Evolutionary conservation across 2,888 invertebrate species (phyloP).

Genomic region (Nudaria mundana): DNA sequence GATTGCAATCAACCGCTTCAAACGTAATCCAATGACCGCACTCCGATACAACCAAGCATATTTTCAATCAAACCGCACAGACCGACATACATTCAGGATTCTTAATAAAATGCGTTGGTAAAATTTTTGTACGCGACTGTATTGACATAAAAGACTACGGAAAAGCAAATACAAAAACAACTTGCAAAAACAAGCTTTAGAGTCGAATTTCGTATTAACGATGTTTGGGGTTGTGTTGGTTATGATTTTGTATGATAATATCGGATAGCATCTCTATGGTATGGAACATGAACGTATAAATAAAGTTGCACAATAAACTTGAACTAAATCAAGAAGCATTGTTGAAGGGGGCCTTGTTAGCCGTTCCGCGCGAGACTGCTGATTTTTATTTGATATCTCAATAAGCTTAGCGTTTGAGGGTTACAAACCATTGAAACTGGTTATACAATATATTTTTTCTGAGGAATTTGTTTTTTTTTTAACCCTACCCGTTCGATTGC

Average conservation of each 20-base stretch:
- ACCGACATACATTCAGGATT: constrained; percentile 62
- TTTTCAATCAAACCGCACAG: constrained; percentile 73
- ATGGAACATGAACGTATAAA: constrained; percentile 69
- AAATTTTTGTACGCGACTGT: constrained; percentile 39
- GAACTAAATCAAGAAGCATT: constrained; percentile 77
- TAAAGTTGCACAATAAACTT: constrained; percentile 77
- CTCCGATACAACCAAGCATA: constrained; percentile 64
- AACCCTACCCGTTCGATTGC: constrained; percentile 35
- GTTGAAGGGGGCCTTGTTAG: constrained; percentile 73
- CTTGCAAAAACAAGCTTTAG: fast-evolving
- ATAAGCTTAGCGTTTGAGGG: constrained; percentile 68
- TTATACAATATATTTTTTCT: constrained; percentile 47
- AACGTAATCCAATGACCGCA: constrained; percentile 54
- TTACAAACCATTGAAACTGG: constrained; percentile 50
- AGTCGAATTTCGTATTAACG: constrained; percentile 19
- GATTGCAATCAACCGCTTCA: constrained; percentile 59
- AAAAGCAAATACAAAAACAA: constrained; percentile 13
- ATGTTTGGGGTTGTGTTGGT: constrained; percentile 14
- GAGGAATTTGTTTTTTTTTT: constrained; percentile 44
- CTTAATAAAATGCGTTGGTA: constrained; percentile 76
- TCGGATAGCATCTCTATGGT: constrained; percentile 52
- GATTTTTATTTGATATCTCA: constrained; percentile 81
- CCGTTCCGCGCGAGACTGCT: constrained; percentile 63
- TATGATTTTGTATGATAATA: constrained; percentile 37
- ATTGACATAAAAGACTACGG: constrained; percentile 17